These are phyloP conservation scores for Falcunculus frontatus DNA, from an alignment of 2,113 vertebrate genomes.

Conservation along the genomic window DNA sequence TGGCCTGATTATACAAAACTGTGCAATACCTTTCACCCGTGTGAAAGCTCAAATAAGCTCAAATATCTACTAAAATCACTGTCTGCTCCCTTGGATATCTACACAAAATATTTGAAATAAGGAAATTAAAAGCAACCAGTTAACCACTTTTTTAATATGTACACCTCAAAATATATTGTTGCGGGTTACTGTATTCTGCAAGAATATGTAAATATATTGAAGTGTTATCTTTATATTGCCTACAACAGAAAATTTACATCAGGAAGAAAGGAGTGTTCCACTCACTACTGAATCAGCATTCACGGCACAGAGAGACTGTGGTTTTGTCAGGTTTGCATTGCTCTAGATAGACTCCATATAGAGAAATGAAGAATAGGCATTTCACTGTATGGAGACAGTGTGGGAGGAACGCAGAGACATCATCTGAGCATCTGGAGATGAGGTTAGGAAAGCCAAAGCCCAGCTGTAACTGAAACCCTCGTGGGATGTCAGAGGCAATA, in stretches of 20 bases:
- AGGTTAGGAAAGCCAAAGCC: not conserved
- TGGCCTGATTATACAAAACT: rapidly evolving
- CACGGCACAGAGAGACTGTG: not conserved
- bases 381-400: not conserved
- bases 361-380: not conserved
- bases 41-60: not conserved
- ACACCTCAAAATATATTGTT: not conserved
- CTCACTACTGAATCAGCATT: not conserved
- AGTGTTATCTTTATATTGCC: not conserved
- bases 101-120: not conserved
- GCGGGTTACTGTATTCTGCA: not conserved
- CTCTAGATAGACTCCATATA: not conserved
- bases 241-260: not conserved
- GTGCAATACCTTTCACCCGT: not conserved
- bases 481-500: not conserved
- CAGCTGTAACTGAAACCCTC: not conserved
- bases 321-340: not conserved
- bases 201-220: not conserved
- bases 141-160: not conserved
- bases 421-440: not conserved
- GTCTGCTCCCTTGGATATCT: not conserved
- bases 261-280: not conserved
- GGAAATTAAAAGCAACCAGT: not conserved
- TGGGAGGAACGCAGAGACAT: not conserved
- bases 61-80: not conserved